Base-by-base conservation (phyloP, 2,797 vertebrate species). In the Acipenser oxyrinchus region DNA sequence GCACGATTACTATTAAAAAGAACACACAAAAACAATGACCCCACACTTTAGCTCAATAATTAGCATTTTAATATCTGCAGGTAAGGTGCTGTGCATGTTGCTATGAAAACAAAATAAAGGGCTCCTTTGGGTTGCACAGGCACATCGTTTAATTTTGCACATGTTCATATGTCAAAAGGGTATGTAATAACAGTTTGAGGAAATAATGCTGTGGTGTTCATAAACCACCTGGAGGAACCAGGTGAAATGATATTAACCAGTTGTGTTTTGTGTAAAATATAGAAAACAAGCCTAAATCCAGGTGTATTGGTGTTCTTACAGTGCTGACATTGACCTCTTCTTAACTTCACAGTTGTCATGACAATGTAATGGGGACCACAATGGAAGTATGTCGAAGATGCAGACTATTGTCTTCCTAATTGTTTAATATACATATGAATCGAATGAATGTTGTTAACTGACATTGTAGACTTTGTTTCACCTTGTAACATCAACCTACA, bases 1-100 rank as follows among this genome's bases (percentile, higher is more conserved):
- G 79, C 84, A 82, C 72, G 74, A 83, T 72, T 76, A 74, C 76
- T 72, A 79, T 78, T 78, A 81, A 59, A 13, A 78, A 78, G 65
- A 75, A 65, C 63, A 68, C 69, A 75, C 74, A 73, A 73, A 77
- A 68, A 79, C 71, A 83, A 79, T 74, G 81, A 89, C 77, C 76
- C 78, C 74, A 74, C 70, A 76, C 69, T 73, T 75, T 74, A 68
- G 72, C 18, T 66, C 63, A 8, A 18, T 59, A 49, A 60, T 11
- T 57, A 50, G 53, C 55, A 10, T 10, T 15, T 37, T 69, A 60
- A 12, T 63, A 68, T 62, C 59, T 10, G 51, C 61, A 68, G 72
- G 49, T 72, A 72, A 76, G 69, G 74, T 73, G 73, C 75, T 72
- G 70, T 37, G 62, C 63, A 59, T 18, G 60, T 66, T 60, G 68